These are phyloP conservation scores for Tachina grossa DNA, from an alignment of 2,888 invertebrate species.

Conservation along the genomic window DNA sequence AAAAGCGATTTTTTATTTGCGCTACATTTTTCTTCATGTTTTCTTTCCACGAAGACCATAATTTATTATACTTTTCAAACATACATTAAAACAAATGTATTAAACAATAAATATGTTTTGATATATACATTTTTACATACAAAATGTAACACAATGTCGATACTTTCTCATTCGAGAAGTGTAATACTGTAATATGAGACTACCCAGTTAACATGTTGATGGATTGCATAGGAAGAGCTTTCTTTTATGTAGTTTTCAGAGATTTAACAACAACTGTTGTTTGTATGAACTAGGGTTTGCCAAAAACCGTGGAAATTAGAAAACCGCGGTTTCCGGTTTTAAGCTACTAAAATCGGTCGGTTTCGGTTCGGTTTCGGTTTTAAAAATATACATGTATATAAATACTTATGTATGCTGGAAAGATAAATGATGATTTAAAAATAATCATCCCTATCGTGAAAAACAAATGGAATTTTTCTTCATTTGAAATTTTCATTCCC, in stretches of 20 bases:
- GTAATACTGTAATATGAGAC: not conserved
- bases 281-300: too few species aligned
- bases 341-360: too few species aligned
- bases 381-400: too few species aligned
- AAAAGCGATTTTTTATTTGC: slow-evolving; percentile 5
- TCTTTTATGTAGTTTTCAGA: not conserved
- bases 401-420: too few species aligned
- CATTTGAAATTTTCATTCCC: too few species aligned
- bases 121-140: slow-evolving; percentile 21
- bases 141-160: slow-evolving; percentile 6
- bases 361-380: too few species aligned
- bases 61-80: slow-evolving; percentile 57
- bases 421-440: too few species aligned
- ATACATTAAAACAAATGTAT: not conserved
- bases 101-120: slow-evolving; percentile 5
- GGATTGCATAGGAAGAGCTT: too few species aligned
- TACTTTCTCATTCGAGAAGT: not conserved
- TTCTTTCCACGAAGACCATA: slow-evolving; percentile 54
- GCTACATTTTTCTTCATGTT: slow-evolving; percentile 33
- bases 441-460: too few species aligned
- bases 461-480: too few species aligned
- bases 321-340: too few species aligned
- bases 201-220: not conserved
- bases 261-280: not conserved
- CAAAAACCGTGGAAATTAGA: too few species aligned